Base-by-base conservation (phyloP, 2,797 vertebrate genomes). In the Serranus cabrilla region DNA sequence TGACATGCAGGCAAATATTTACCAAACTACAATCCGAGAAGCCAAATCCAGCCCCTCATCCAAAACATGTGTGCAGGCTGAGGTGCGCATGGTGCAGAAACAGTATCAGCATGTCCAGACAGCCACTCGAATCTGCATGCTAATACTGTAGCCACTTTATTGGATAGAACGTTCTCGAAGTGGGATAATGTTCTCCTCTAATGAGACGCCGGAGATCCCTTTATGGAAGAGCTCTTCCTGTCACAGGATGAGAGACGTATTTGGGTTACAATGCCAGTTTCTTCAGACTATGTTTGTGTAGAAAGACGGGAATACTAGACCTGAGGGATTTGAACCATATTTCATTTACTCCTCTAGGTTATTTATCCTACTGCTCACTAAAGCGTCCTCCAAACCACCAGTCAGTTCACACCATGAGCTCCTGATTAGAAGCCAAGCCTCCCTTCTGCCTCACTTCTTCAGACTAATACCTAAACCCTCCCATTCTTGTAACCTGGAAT, bases 1-100 rank as follows among this genome's bases (percentile, higher is more conserved):
- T n/a, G 20, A 75, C 80, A 82, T 27, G 63, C 75, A 80, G 78
- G 79, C 81, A 90, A 90, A 92, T 91, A 88, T 93, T 93, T 93
- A 91, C 83, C 78, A 83, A 90, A 87, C 45, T 76, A 77, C 71
- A 92, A 89, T 82, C 83, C 82, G 65, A 82, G 80, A 69, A 60
- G 82, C 88, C 84, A 86, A 88, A 90, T 85, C 77, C 83, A 49
- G 80, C 81, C 66, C 76, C 70, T 87, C 81, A 87, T 93, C 86
- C 89, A 83, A 89, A 90, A 88, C 88, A 91, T 85, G 86, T 89
- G 92, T 91, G 84, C 78, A 69, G 74, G 76, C 78, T 39, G 79
- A 60, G 68, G 76, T 82, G 87, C 76, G 81, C 69, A 87, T 71
- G 86, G 60, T 27, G 58, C 75, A 47, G 74, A 83, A 84, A 81